Evolutionary conservation across 2,888 invertebrate species (phyloP).

Genomic region (Rambutsinella grinnellia): DNA sequence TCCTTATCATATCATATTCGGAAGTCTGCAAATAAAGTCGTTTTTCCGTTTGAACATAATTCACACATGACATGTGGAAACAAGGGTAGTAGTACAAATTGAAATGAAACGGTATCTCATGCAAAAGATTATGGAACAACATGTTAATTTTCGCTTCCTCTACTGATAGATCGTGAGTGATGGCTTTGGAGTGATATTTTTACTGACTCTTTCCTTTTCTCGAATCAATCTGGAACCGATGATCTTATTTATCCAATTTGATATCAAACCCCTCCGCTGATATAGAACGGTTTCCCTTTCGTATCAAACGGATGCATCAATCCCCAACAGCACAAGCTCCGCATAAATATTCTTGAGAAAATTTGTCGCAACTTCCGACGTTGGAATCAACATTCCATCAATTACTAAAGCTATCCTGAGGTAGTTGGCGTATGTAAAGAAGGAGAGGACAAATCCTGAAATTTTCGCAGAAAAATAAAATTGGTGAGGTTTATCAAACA

Average conservation of each 20-base stretch:
- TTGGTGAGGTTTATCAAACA: too few relatives aligned
- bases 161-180: not conserved
- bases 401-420: slow-evolving; percentile 57
- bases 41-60: not conserved
- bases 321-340: slow-evolving; percentile 54
- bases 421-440: slow-evolving; percentile 56
- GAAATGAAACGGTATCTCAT: slow-evolving; percentile 18
- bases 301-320: slow-evolving; percentile 27
- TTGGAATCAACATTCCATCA: slow-evolving; percentile 54
- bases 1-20: slow-evolving; percentile 23
- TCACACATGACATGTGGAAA: slow-evolving; percentile 5
- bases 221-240: not conserved
- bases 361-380: slow-evolving; percentile 47
- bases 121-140: not conserved
- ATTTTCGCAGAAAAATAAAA: slow-evolving; percentile 1
- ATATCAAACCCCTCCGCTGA: not conserved
- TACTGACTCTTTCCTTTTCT: not conserved
- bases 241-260: not conserved
- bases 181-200: not conserved
- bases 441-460: slow-evolving; percentile 57
- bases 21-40: slow-evolving; percentile 24
- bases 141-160: not conserved
- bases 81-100: slow-evolving; percentile 16
- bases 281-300: too few relatives aligned
- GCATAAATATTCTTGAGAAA: slow-evolving; percentile 57